Evolutionary conservation across 2,888 invertebrate genomes (phyloP), one percentile per base, ranked within the genome.

Genomic region (Aphodius sticticus): DNA sequence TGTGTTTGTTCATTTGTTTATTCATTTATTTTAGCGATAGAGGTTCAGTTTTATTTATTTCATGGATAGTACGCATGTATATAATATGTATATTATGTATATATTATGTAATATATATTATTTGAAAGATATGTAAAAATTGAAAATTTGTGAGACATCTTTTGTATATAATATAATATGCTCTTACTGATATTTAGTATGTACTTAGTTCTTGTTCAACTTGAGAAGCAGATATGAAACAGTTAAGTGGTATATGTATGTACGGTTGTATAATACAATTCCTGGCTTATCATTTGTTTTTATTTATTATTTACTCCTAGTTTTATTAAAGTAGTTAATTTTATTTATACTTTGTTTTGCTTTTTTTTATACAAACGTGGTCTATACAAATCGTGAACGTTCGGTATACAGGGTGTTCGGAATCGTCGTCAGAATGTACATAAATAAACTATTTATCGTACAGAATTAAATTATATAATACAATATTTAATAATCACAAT

Each of bases 1-100:
- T 74, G 16, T 74, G 14, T 74, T 16, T 74, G 74, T 74, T 37
- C 35, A 74, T 9, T 14, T 74, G 14, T 74, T 16, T 74, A 26
- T 74, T 37, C 35, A 74, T 9, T 14, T 74, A 26, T 53, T 53
- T 53, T 53, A 53, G 53, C 12, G 12, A 53, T 53, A 53, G 53
- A 53, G 53, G 53, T 53, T 53, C 12, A 53, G 7, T 53, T 53
- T 53, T 9, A 9, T 53, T 53, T 53, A 53, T 53, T 53, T 53
- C 12, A 5, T 53, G 53, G 53, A 53, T 7, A 53, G 12, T 53
- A 53, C 53, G 7, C 53, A 53, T 53, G 53, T 53, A 53, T 53
- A 53, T 53, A 53, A 53, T 53, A 53, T 53, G 53, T 53, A 53
- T 53, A 53, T 53, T 53, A 53, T 53, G 53, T 53, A 53, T 53